Base-by-base conservation (phyloP, 2,797 vertebrate species). In the Fringilla coelebs region DNA sequence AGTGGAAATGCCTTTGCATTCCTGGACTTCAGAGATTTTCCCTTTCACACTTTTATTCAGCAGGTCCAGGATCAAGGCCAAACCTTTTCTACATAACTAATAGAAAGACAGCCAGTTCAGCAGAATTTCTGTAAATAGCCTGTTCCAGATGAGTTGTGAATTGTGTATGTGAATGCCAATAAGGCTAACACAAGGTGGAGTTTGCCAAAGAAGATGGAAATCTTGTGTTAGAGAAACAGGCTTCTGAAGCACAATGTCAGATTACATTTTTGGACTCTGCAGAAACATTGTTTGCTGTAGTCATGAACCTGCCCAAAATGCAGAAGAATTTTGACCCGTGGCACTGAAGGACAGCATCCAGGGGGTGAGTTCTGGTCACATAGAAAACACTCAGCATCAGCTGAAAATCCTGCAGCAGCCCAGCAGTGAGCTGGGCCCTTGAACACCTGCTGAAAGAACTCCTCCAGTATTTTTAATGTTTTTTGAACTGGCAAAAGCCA, bases 31-130 rank as follows among this genome's bases (percentile, higher is more conserved):
- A 21, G 76, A 80, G 73, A 67, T 81, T 91, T 95, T 85, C 45
- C 84, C 31, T 90, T 88, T 84, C 45, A 38, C 52, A 41, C 90
- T 94, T 91, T 11, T 55, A 60, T 96, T 96, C 88, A 88, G 76
- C 66, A 86, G 90, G 79, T 75, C 46, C 79, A 96, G 89, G 87
- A 91, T 84, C 7, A 32, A 96, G 88, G 94, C 92, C 91, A 93
- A 67, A 95, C 58, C 70, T 92, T 93, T 41, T 80, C 58, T 74
- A 43, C 25, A 7, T 89, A 86, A 75, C 85, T 89, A 86, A 81
- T 61, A 84, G 92, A 84, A 94, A 75, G 62, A 78, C 51, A 75
- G 91, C 88, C 74, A 85, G n/a, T 81, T 96, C 89, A 93, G 82
- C 91, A 91, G 91, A 84, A 92, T 91, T 91, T 88, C 85, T 92